A percentile compares a stretch with the other conserved stretches of the same genome.
These are phyloP conservation scores for Rafetus swinhoei DNA, from an alignment of 2,113 vertebrate genomes.

Conservation along the genomic window DNA sequence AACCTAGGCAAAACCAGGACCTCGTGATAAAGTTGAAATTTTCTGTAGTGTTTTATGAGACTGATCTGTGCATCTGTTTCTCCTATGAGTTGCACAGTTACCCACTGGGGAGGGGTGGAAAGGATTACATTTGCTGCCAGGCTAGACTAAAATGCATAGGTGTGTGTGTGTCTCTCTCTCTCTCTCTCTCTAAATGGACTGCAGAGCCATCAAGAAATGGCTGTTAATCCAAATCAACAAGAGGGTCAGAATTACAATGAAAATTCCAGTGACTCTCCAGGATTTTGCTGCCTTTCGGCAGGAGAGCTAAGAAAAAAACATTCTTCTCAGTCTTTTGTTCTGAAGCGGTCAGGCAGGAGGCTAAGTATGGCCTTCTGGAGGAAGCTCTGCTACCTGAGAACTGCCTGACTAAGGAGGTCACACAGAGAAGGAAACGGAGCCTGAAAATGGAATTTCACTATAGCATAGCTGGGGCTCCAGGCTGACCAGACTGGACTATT, in stretches of 20 bases:
- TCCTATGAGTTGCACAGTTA: background rate
- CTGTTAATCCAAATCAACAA: background rate
- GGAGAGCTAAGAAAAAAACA: background rate
- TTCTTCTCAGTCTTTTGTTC: background rate
- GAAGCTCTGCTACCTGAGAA: background rate
- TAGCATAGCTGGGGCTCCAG: background rate
- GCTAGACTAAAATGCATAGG: background rate
- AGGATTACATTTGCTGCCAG: background rate
- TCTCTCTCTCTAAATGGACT: background rate
- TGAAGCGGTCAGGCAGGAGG: background rate
- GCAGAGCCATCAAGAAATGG: background rate
- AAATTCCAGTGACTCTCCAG: background rate
- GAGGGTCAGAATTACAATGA: background rate
- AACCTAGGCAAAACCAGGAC: conserved; percentile 2
- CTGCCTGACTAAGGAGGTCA: background rate
- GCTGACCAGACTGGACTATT: background rate
- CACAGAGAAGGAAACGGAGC: background rate
- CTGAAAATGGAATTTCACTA: background rate
- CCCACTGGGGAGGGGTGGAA: too few species aligned
- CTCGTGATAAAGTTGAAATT: background rate
- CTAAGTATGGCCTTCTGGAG: background rate
- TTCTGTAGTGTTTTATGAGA: background rate
- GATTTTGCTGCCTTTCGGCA: background rate
- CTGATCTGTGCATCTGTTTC: background rate
- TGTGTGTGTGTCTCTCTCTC: background rate